Conservation (phyloP, 2,797 vertebrate genomes). For the Chelon labrosus region DNA sequence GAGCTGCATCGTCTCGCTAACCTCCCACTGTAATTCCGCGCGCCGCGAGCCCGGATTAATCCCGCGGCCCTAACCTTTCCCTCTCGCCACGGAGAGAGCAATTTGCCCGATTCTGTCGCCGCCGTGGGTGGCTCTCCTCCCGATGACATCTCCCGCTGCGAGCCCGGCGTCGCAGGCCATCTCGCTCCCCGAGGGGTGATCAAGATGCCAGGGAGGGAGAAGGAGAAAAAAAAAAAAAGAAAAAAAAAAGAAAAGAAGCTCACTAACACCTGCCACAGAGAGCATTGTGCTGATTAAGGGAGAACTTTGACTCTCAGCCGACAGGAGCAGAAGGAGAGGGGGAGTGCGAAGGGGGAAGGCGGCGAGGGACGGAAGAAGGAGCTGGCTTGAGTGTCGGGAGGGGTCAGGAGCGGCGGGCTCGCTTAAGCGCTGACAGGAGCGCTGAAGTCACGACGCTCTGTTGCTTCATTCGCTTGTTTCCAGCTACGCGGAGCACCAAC, state of each 20-base stretch:
- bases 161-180: slow-evolving; percentile 66
- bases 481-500: slow-evolving; percentile 43
- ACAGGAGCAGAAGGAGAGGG: slow-evolving; percentile 69
- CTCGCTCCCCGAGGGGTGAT: slow-evolving; percentile 75
- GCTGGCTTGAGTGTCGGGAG: slow-evolving; percentile 31
- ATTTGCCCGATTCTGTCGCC: slow-evolving; percentile 85
- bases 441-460: slow-evolving; percentile 49
- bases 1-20: slow-evolving; percentile 26
- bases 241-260: slow-evolving; percentile 74
- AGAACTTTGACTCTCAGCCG: slow-evolving; percentile 74
- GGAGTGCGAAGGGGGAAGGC: slow-evolving; percentile 46
- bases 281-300: slow-evolving; percentile 84
- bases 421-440: slow-evolving; percentile 61
- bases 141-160: slow-evolving; percentile 74
- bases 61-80: slow-evolving; percentile 67
- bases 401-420: slow-evolving; percentile 59
- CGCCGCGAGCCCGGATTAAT: slow-evolving; percentile 50
- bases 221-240: slow-evolving; percentile 53
- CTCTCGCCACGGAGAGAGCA: slow-evolving; percentile 70
- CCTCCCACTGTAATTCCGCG: slow-evolving; percentile 37
- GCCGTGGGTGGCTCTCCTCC: slow-evolving; percentile 74
- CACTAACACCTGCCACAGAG: slow-evolving; percentile 80
- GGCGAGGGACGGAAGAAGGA: slow-evolving; percentile 38
- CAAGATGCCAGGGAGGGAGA: slow-evolving; percentile 59
- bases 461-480: slow-evolving; percentile 11